Evolutionary conservation across 2,797 vertebrate genomes (phyloP).

Genomic region (Sarcoramphus papa): DNA sequence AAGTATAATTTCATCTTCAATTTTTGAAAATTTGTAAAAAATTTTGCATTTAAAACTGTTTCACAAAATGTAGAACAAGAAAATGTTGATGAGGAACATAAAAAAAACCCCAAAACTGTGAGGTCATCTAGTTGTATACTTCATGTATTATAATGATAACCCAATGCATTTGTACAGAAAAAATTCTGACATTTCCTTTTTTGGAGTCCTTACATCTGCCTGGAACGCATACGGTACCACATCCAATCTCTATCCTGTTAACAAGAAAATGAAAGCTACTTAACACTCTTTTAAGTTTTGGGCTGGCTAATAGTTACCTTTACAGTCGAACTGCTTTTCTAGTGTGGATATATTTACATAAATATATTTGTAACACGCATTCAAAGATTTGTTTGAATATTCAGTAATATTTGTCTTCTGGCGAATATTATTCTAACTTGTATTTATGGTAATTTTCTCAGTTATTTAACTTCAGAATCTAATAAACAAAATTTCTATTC

Average conservation of each 20-base stretch:
- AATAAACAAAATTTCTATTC: constrained; percentile 41
- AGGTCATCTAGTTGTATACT: background rate
- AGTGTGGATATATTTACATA: constrained; percentile 25
- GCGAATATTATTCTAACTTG: constrained; percentile 37
- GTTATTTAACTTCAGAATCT: constrained; percentile 20
- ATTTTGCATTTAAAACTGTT: background rate
- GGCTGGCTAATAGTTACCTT: constrained; percentile 34
- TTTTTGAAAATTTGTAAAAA: background rate
- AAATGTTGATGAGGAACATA: background rate
- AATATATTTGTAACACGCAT: constrained; percentile 17
- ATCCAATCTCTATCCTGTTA: background rate
- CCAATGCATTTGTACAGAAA: background rate
- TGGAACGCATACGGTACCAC: background rate
- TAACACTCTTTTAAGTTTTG: background rate
- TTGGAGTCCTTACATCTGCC: background rate
- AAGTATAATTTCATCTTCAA: background rate
- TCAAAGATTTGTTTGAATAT: constrained; percentile 32
- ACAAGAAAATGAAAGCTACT: constrained; percentile 2
- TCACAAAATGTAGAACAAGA: background rate
- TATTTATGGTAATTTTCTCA: constrained; percentile 47
- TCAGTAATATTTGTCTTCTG: constrained; percentile 40
- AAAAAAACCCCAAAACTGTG: background rate
- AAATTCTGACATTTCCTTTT: background rate
- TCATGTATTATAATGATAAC: background rate
- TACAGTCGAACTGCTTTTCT: background rate